Base-by-base conservation (phyloP, 2,888 invertebrate species). In the Ormia ochracea region DNA sequence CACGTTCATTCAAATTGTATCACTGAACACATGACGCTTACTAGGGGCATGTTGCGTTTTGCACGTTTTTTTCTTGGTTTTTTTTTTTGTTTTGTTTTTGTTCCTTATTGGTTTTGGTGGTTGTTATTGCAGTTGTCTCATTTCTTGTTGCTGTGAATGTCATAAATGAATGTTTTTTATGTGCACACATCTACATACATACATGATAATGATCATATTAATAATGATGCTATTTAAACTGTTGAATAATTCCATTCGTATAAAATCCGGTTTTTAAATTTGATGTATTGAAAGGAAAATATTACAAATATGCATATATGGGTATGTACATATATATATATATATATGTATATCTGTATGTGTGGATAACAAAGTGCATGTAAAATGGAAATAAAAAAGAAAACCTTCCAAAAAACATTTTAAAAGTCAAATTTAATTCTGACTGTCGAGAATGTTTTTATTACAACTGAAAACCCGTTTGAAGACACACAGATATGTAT, bases 171-270 rank as follows among this genome's bases (percentile, higher is more conserved):
- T n/a, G n/a, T n/a, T n/a, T n/a, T n/a, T n/a, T n/a, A n/a, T n/a
- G n/a, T n/a, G n/a, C n/a, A n/a, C n/a, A n/a, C n/a, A n/a, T n/a
- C n/a, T n/a, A n/a, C n/a, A n/a, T 52, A 52, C 12, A 36, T 43
- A 17, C 17, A 59, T 50, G 59, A 38, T 59, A 17, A 70, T 68
- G 45, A 38, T 38, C 4, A 59, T 50, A 54, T 58, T 66, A 9
- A 66, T 59, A 6, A 66, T 48, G 75, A 63, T 73, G 80, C 72
- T 76, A 72, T 80, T 73, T 76, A 69, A 81, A 52, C 77, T 77
- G 78, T 76, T 80, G 80, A 80, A 80, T 80, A 76, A 80, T 80
- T 80, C 76, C 68, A 73, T 80, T 80, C 56, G 56, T 38, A 69
- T 33, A 80, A 66, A 80, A 80, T 80, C 80, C 80, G 80, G 80